A percentile compares a stretch with the other conserved stretches of the same genome.
phyloP scores from a whole-genome alignment of 2,888 invertebrate genomes.

The Diplazon laetatorius region DNA sequence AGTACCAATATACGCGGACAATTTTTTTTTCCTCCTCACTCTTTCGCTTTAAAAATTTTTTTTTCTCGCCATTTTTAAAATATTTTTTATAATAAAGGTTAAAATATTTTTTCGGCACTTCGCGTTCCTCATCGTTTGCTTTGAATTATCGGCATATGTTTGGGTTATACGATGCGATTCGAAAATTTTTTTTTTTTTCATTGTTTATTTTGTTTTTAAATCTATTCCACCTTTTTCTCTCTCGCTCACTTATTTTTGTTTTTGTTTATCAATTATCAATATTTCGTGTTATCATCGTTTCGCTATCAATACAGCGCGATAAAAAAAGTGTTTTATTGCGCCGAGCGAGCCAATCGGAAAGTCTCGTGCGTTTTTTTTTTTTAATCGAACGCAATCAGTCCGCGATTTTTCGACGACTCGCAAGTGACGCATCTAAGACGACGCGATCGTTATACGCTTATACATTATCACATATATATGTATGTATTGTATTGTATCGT shows the following conservation, averaged over 20 bases:
- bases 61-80: background rate
- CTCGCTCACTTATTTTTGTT: background rate
- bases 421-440: slow-evolving; percentile 29
- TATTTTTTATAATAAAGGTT: slow-evolving; percentile 29
- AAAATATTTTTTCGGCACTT: slow-evolving; percentile 22
- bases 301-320: slow-evolving; percentile 51
- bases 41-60: background rate
- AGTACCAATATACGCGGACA: background rate
- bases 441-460: slow-evolving; percentile 47
- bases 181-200: slow-evolving; percentile 48
- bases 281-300: slow-evolving; percentile 32
- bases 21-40: slow-evolving; percentile 18
- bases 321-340: slow-evolving; percentile 48
- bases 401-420: slow-evolving; percentile 25
- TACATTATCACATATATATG: slow-evolving; percentile 28
- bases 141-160: slow-evolving; percentile 58
- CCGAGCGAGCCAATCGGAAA: slow-evolving; percentile 9
- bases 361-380: background rate
- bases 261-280: slow-evolving; percentile 25
- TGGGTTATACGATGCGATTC: slow-evolving; percentile 61
- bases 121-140: slow-evolving; percentile 51
- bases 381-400: background rate
- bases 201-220: slow-evolving; percentile 4
- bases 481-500: too few species aligned
- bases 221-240: slow-evolving; percentile 23